Conservation (phyloP, 2,888 invertebrate species). For the Pyrochroa serraticornis region DNA sequence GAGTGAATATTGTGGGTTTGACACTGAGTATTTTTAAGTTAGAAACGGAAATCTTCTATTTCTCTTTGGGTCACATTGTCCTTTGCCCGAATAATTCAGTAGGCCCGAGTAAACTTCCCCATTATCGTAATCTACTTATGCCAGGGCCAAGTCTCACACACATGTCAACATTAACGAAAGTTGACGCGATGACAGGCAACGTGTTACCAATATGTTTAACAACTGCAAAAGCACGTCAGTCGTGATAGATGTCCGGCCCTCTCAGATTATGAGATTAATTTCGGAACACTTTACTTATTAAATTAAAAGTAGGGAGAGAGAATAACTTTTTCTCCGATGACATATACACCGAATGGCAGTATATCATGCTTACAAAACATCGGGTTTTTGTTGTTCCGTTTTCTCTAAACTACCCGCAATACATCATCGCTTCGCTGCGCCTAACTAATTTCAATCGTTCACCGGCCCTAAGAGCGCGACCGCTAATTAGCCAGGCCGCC, state of each 20-base stretch:
- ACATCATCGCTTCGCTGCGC: slow-evolving; percentile 8
- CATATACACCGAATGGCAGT: slow-evolving; percentile 19
- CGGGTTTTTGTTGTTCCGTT: slow-evolving; percentile 18
- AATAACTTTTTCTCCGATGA: slow-evolving; percentile 12
- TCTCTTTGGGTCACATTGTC: no score
- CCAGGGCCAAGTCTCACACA: slow-evolving; percentile 34
- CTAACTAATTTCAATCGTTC: slow-evolving; percentile 22
- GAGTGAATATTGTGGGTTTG: no score
- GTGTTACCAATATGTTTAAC: slow-evolving; percentile 43
- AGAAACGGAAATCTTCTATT: no score
- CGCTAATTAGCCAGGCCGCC: no score
- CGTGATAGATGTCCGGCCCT: slow-evolving; percentile 42
- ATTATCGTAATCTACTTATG: slow-evolving; percentile 41
- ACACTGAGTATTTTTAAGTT: no score
- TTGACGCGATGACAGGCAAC: slow-evolving; percentile 41
- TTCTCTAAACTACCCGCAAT: background rate
- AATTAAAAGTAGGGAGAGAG: slow-evolving; percentile 38
- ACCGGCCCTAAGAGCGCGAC: no score
- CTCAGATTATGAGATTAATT: slow-evolving; percentile 44
- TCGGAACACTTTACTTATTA: slow-evolving; percentile 44
- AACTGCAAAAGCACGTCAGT: slow-evolving; percentile 42
- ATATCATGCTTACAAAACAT: slow-evolving; percentile 10
- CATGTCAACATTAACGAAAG: slow-evolving; percentile 33
- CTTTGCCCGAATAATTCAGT: no score
- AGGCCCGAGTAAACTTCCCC: slow-evolving; percentile 30